Evolutionary conservation across 2,888 invertebrate genomes (phyloP), one percentile per base, ranked within the genome.

Genomic region (Lepidonotus clava): DNA sequence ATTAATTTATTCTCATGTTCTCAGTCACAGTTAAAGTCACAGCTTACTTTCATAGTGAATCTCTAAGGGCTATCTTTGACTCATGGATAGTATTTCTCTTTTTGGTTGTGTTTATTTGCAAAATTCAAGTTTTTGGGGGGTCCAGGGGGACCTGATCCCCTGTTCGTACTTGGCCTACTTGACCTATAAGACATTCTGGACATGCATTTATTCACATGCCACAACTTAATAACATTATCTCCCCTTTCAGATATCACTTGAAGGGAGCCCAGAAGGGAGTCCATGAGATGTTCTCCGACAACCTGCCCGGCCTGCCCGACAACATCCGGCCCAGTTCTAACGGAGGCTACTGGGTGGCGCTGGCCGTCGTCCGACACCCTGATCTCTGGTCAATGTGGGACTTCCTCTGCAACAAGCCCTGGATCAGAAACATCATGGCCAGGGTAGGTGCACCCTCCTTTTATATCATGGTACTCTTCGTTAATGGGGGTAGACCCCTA

Each of bases 191-290:
- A n/a, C n/a, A n/a, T n/a, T n/a, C n/a, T n/a, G n/a, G n/a, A n/a
- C n/a, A n/a, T 51, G 53, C 14, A 51, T 51, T 51, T 51, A 21
- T 51, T 51, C 14, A 51, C 21, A 21, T 51, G 53, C 21, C 14
- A 21, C 14, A 51, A 18, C 34, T 41, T 86, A 36, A 8, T 41
- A 51, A 8, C 32, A 24, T 24, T 71, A 18, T 40, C 89, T n/a
- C n/a, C n/a, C n/a, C n/a, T 66, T 87, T 34, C 87, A 93, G 94
- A 88, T 97, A 97, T 93, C 95, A 97, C 92, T 92, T 99, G 11
- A 96, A 96, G 92, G 98, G 98, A 2, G 95, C 96, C 0, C 97
- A 97, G 91, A 96, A 96, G 90, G 98, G 98, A 21, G 95, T 96
- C 89, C 94, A 95, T 1, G 98, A 98, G 93, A 95, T 97, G 0